Evolutionary conservation across 2,888 invertebrate genomes (phyloP), one percentile per base, ranked within the genome.

Genomic region (Xestia ashworthii): DNA sequence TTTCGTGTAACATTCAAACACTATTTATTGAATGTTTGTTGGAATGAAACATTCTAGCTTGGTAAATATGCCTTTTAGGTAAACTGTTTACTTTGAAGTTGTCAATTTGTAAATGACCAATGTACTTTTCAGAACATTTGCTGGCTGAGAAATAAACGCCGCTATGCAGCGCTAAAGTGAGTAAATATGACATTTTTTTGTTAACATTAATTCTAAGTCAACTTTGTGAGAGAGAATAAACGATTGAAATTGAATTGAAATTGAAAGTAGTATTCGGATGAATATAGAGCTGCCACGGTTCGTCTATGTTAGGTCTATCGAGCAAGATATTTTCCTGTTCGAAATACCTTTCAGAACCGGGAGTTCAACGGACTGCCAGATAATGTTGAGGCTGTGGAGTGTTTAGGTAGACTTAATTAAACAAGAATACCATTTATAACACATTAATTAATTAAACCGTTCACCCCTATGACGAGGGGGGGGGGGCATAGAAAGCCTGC

Each of bases 1-100:
- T 75, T 77, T 77, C 58, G 58, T 77, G 75, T 83, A 55, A 76
- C 71, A 77, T 83, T 79, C 69, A 65, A 74, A 82, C 46, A 71
- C 75, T 75, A 80, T 83, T 82, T 83, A 68, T 66, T 44, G 53
- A 38, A 68, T 55, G 32, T 74, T 73, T 48, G 58, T 68, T 60
- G 38, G 32, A 60, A 66, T 58, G 58, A 60, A 83, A 74, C 25
- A 62, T 79, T 74, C 32, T 83, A 46, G 48, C 46, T 19, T 8
- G 55, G 55, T 60, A 72, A 71, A 69, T 72, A 22, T 53, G 16
- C 46, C 38, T 71, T 70, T 68, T 46, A 14, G 0, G 32, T 64
- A 41, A 41, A 22, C 70, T 3, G n/a, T 14, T 44, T n/a, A 22
- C 6, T 64, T 70, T 71, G n/a, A 62, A 32, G 11, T 78, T 65